Evolutionary conservation across 2,797 vertebrate species (phyloP).

Genomic region (Thamnophis elegans): DNA sequence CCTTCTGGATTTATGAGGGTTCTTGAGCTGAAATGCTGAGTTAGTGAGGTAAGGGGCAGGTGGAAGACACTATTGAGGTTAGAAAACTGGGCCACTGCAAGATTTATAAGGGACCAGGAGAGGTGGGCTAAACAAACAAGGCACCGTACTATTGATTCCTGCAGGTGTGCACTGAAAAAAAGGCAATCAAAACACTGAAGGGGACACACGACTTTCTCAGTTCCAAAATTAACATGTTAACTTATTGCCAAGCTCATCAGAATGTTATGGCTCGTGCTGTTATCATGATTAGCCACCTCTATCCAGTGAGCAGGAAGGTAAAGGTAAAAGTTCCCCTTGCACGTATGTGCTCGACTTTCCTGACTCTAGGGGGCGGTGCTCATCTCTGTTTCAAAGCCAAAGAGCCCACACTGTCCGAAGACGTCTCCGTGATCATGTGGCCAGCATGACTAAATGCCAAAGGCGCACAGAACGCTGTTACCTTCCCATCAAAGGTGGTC

Average conservation of each 20-base stretch:
- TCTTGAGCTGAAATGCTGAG: conserved; percentile 3
- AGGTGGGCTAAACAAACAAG: conserved; percentile 7
- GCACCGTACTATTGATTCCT: neutral
- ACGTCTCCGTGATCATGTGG: no score
- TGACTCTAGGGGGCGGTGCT: no score
- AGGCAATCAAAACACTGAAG: neutral
- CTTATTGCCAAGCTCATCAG: neutral
- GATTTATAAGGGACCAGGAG: conserved; percentile 3
- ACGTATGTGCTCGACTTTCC: no score
- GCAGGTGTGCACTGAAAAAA: neutral
- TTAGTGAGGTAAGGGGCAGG: conserved; percentile 26
- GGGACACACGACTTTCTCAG: neutral
- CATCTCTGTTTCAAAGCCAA: no score
- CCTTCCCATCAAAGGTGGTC: no score
- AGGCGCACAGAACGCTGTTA: no score
- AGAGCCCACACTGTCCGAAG: no score
- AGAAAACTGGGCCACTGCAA: conserved; percentile 20
- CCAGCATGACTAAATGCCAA: no score
- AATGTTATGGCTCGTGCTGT: neutral
- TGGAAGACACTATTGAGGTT: conserved; percentile 25
- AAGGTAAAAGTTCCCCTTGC: no score
- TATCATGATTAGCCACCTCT: neutral
- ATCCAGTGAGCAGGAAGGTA: neutral
- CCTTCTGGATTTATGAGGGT: conserved; percentile 19
- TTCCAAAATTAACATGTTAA: neutral